A percentile compares a stretch with the other conserved stretches of the same genome.
Evolutionary conservation across 2,113 vertebrate genomes (phyloP).

Genomic region (Excalfactoria chinensis): DNA sequence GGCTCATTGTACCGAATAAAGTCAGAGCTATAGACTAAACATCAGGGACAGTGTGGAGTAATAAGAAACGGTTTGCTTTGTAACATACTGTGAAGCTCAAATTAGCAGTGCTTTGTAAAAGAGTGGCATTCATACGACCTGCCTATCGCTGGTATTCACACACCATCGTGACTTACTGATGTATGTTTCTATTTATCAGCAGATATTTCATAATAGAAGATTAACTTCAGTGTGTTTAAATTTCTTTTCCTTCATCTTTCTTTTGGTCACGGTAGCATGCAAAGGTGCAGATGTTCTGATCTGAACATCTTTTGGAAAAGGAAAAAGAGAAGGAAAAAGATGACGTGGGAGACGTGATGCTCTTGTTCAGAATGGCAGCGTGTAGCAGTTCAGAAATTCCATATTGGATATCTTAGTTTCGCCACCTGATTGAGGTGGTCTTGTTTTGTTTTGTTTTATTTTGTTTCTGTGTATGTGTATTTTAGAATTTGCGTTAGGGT

Average conservation of each 20-base stretch:
- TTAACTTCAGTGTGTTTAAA: not conserved
- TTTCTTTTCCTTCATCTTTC: constrained; percentile 3
- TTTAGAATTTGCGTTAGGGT: not conserved
- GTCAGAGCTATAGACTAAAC: not conserved
- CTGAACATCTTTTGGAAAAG: not conserved
- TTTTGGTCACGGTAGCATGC: not conserved
- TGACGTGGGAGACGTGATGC: not conserved
- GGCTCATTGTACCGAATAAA: not conserved
- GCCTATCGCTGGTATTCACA: not conserved
- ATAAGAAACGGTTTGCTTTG: not conserved
- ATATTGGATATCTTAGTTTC: not conserved
- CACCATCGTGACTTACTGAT: not conserved
- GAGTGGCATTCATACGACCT: not conserved
- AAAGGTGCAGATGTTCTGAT: not conserved
- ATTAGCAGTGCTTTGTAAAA: constrained; percentile 26
- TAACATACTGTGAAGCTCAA: not conserved
- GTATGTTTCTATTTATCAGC: not conserved
- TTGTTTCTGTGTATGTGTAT: not conserved
- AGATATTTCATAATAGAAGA: not conserved
- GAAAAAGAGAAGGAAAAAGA: not conserved
- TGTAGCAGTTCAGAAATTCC: not conserved
- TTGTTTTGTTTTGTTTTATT: not conserved
- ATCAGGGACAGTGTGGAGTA: not conserved
- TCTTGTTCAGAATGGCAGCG: not conserved
- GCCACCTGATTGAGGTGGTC: not conserved